A percentile compares a stretch with the other conserved stretches of the same genome.
phyloP scores from a whole-genome alignment of 2,888 invertebrate genomes.

The Abrostola tripartita region DNA sequence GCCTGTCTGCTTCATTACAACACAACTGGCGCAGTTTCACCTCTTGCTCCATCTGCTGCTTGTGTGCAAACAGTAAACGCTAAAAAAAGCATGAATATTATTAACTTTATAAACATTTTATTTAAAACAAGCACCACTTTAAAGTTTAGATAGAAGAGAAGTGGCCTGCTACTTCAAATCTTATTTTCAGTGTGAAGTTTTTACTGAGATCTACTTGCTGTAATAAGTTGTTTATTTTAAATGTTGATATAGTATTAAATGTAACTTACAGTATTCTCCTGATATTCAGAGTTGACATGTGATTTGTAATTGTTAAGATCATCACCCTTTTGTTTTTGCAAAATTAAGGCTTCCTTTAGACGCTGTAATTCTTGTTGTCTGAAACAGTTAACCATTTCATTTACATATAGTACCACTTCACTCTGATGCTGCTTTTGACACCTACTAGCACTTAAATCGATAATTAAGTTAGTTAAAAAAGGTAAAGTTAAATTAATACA shows the following conservation, averaged over 20 bases:
- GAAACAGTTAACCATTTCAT: slow-evolving; percentile 45
- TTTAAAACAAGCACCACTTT: background rate
- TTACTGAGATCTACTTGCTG: background rate
- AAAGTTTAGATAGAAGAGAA: too few species aligned
- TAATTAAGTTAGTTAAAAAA: too few species aligned
- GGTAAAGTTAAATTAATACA: too few species aligned
- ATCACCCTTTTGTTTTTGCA: slow-evolving; percentile 77
- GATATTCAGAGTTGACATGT: slow-evolving; percentile 81
- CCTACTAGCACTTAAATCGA: too few species aligned
- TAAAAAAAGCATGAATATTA: slow-evolving; percentile 63
- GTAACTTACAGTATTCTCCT: slow-evolving; percentile 82
- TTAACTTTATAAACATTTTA: background rate
- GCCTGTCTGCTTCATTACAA: slow-evolving; percentile 78
- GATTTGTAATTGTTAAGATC: slow-evolving; percentile 82
- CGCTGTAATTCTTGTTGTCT: slow-evolving; percentile 83
- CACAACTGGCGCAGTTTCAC: slow-evolving; percentile 88
- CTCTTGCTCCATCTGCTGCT: slow-evolving; percentile 91
- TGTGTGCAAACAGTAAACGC: slow-evolving; percentile 91
- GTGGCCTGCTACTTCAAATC: too few species aligned
- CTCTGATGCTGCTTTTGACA: too few species aligned
- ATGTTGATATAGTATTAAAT: background rate
- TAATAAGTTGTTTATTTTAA: background rate
- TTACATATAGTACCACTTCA: too few species aligned
- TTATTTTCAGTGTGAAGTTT: too few species aligned
- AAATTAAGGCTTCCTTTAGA: slow-evolving; percentile 75